Evolutionary conservation across 2,113 vertebrate species (phyloP).

Genomic region (Raphicerus campestris): DNA sequence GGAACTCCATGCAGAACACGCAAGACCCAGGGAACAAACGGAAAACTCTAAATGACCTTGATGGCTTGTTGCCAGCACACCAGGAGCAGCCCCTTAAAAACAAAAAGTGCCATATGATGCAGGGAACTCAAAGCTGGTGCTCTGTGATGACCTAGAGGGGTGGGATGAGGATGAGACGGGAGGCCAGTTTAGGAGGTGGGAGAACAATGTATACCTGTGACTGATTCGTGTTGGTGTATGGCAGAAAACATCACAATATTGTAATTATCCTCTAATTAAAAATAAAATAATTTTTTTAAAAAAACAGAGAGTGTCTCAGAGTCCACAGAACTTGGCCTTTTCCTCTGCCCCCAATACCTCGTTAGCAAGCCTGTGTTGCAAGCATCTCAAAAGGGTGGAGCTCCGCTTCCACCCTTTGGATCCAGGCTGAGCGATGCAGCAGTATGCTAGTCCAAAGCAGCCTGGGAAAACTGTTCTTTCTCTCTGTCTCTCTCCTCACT

Average conservation of each 20-base stretch:
- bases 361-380: accelerated
- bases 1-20: neutral
- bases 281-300: neutral
- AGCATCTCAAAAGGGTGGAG: accelerated
- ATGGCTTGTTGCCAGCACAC: accelerated
- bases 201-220: neutral
- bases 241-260: neutral
- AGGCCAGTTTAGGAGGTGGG: neutral
- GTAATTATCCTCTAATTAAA: neutral
- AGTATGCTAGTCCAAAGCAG: neutral
- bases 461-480: neutral
- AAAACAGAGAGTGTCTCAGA: neutral
- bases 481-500: neutral
- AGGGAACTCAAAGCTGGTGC: neutral
- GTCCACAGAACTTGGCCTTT: neutral
- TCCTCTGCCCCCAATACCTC: accelerated
- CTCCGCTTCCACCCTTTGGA: accelerated
- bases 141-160: neutral
- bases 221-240: neutral
- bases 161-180: neutral
- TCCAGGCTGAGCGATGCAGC: neutral
- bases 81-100: neutral
- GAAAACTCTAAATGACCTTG: neutral
- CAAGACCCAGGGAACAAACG: accelerated
- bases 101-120: neutral